phyloP scores from a whole-genome alignment of 23 tunicate species.

The Ascidia mentula region DNA sequence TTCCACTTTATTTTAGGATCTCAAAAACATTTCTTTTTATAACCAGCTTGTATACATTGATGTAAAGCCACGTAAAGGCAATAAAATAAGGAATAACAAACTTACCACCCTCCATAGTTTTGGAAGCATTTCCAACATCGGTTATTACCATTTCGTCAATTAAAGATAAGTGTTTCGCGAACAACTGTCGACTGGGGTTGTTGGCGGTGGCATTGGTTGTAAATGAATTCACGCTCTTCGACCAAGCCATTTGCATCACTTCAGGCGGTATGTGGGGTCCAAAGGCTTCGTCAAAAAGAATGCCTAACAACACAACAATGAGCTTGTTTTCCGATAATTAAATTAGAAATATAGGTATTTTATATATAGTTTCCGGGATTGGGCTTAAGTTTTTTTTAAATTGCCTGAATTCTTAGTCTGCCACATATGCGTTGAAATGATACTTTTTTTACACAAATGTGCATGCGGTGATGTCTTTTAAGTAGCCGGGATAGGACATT shows the following conservation, averaged over 20 bases:
- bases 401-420: too few species aligned
- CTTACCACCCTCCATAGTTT: slow-evolving; percentile 10
- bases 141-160: neutral
- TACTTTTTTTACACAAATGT: too few species aligned
- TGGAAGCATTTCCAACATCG: slow-evolving; percentile 1
- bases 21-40: too few species aligned
- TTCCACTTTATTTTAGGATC: too few species aligned
- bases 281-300: slow-evolving; percentile 14
- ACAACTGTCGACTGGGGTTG: neutral
- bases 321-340: too few species aligned
- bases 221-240: neutral
- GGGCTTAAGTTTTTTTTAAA: too few species aligned
- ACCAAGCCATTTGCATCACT: neutral
- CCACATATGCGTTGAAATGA: too few species aligned
- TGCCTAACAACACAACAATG: neutral
- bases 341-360: too few species aligned
- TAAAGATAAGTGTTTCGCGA: neutral
- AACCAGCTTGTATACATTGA: too few species aligned
- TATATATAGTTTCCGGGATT: too few species aligned
- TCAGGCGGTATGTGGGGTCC: slow-evolving; percentile 1
- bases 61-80: neutral
- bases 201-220: neutral
- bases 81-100: neutral
- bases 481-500: too few species aligned
- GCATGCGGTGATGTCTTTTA: too few species aligned